A percentile compares a stretch with the other conserved stretches of the same genome.
Evolutionary conservation across 1,140 invertebrate species (phyloP).

Genomic region (Diorhabda carinulata): DNA sequence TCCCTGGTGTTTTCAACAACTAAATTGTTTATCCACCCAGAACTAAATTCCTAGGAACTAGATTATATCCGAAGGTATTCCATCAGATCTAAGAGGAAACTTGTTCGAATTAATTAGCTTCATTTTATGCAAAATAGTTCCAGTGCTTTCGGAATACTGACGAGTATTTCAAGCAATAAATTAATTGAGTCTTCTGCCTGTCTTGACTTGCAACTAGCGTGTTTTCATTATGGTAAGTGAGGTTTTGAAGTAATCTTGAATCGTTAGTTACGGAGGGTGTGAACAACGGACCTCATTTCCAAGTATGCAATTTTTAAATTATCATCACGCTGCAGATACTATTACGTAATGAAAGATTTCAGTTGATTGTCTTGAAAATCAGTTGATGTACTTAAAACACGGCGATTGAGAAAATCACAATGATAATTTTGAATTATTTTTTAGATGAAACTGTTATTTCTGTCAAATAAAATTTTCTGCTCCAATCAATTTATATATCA

Average conservation of each 20-base stretch:
- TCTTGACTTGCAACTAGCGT: slow-evolving; percentile 17
- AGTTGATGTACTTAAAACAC: no score
- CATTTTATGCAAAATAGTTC: slow-evolving; percentile 27
- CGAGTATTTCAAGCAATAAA: slow-evolving; percentile 27
- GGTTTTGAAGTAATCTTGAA: not conserved
- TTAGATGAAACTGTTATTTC: no score
- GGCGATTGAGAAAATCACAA: no score
- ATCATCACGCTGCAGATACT: no score
- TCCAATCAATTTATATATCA: no score
- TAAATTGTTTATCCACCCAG: not conserved
- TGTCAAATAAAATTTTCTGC: no score
- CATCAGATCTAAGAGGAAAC: slow-evolving; percentile 10
- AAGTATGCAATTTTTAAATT: no score
- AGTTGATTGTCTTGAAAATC: no score
- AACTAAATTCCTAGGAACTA: slow-evolving; percentile 7
- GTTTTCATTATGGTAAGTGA: slow-evolving; percentile 20
- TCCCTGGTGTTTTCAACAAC: no score
- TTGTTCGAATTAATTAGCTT: slow-evolving; percentile 26
- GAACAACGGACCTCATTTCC: no score
- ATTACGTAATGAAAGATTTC: no score
- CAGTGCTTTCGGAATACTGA: slow-evolving; percentile 26
- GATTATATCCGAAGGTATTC: slow-evolving; percentile 8
- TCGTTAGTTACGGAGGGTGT: not conserved
- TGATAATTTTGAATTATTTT: no score
- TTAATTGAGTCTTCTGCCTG: slow-evolving; percentile 22